Base-by-base conservation (phyloP, 1,140 invertebrate genomes). In the Drosophila lini region DNA sequence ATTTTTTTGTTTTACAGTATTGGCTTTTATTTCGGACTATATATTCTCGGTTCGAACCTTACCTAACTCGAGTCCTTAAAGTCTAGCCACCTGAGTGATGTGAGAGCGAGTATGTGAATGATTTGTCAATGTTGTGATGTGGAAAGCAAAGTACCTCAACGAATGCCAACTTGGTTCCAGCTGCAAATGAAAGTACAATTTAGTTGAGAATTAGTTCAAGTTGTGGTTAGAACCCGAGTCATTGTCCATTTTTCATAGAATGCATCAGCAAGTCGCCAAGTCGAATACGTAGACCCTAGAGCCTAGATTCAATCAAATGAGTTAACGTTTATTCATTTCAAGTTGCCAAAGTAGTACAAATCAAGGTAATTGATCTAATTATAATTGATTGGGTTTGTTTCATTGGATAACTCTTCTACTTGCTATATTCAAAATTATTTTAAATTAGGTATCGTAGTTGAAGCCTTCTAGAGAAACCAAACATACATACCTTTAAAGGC, bases 151-250 rank as follows among this genome's bases (percentile, higher is more conserved):
- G 84, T 89, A 89, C 84, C 84, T 89, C 80, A 70, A 83, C 68
- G 75, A 48, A 82, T 40, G 80, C 65, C 62, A 89, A 80, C 69
- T 75, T 75, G 80, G 74, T 88, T 89, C 80, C 80, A 89, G 77
- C 83, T 63, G 83, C 74, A 69, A 83, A 75, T 78, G 62, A 88
- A 86, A 88, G 84, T 88, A 89, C 83, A 88, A 89, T 74, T 88
- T 83, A 80, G 68, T 86, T 86, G 44, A 81, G 60, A 44, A 76
- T 86, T 78, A 69, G 68, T 71, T 74, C 34, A 52, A 68, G 19
- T 53, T 63, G 64, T 48, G 48, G 48, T 50, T 40, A 75, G 10
- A 32, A 19, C 16, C 36, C 32, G 11, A 67, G 41, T 32, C 36
- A 64, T 22, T 32, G 69, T 75, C 53, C 41, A 67, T 74, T 53